A percentile compares a stretch with the other conserved stretches of the same genome.
phyloP scores from a whole-genome alignment of 2,113 vertebrate species.

The Psilopogon haemacephalus region DNA sequence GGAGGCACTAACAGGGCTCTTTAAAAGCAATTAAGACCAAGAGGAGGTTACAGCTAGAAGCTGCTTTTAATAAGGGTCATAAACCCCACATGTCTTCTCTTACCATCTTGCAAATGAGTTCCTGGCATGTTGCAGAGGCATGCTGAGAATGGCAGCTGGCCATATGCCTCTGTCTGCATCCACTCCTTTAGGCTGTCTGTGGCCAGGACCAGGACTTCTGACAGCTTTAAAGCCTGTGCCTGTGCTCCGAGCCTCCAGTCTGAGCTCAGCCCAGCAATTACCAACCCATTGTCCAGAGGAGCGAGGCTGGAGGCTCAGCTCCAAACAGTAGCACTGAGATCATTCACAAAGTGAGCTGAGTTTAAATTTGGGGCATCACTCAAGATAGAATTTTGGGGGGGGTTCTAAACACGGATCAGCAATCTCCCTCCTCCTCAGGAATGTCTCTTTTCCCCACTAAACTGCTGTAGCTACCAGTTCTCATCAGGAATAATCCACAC shows the following conservation, averaged over 20 bases:
- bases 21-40: background rate
- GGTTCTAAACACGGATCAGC: background rate
- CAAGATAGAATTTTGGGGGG: background rate
- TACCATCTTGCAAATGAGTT: background rate
- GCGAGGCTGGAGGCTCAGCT: background rate
- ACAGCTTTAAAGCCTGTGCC: rapidly evolving
- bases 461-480: background rate
- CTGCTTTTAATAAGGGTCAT: background rate
- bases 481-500: background rate
- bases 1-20: background rate
- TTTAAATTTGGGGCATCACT: background rate
- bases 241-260: background rate
- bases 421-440: background rate
- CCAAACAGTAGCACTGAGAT: background rate
- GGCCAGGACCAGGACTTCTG: rapidly evolving
- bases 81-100: background rate
- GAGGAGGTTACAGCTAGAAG: background rate
- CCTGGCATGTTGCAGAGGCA: background rate
- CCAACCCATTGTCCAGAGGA: rapidly evolving
- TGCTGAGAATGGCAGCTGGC: background rate
- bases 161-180: background rate
- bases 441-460: background rate
- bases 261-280: background rate
- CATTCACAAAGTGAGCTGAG: background rate
- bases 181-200: rapidly evolving